phyloP scores from a whole-genome alignment of 2,113 vertebrate species.

The Nycticryphes semicollaris region DNA sequence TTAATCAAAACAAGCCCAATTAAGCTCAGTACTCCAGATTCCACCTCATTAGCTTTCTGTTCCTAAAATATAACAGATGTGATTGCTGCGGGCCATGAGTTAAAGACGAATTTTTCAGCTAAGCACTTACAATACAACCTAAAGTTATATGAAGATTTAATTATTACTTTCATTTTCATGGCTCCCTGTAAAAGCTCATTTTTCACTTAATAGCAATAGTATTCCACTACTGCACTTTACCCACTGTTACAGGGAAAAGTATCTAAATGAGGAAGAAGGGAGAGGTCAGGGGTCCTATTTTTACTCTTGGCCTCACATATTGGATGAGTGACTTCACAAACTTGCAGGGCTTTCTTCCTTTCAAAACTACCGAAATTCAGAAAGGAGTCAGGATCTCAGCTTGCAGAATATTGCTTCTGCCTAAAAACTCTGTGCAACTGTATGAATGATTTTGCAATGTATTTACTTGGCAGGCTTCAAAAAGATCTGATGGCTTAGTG shows the following conservation, averaged over 20 bases:
- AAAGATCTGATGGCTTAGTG: not conserved
- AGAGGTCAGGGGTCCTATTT: constrained; percentile 21
- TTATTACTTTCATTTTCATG: constrained; percentile 79
- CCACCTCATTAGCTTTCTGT: constrained; percentile 84
- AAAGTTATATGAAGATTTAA: constrained; percentile 81
- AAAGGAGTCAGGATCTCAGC: not conserved
- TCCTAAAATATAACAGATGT: constrained; percentile 85
- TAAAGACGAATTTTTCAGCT: constrained; percentile 79
- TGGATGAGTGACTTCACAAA: not conserved
- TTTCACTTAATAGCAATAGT: constrained; percentile 70
- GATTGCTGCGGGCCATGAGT: constrained; percentile 81
- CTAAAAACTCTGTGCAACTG: not conserved
- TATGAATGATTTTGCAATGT: not conserved
- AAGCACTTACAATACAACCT: constrained; percentile 77
- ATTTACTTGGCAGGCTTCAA: not conserved
- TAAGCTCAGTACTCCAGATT: constrained; percentile 82
- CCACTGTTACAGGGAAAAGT: constrained; percentile 34
- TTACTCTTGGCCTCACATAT: not conserved
- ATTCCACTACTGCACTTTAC: constrained; percentile 43
- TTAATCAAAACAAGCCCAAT: constrained; percentile 87
- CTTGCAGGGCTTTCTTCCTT: not conserved
- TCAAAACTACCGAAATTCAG: not conserved
- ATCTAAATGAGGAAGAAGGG: constrained; percentile 16
- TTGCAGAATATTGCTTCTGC: not conserved
- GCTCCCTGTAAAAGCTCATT: constrained; percentile 72